These are phyloP conservation scores for Salminus brasiliensis DNA, from an alignment of 2,113 vertebrate genomes.

Conservation along the genomic window DNA sequence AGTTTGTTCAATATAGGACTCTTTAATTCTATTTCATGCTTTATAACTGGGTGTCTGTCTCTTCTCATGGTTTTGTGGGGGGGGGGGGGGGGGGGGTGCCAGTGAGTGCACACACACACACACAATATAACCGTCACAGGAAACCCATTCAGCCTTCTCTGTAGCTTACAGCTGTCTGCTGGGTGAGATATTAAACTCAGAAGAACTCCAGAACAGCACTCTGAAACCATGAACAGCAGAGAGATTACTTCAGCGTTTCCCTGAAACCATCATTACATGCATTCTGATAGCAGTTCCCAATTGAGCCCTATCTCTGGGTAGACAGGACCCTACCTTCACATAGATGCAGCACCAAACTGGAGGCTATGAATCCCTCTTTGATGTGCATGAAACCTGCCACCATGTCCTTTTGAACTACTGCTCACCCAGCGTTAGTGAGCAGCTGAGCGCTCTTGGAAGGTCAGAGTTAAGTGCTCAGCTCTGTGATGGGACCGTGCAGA, in stretches of 20 bases:
- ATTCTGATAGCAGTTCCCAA: background rate
- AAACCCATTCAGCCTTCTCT: background rate
- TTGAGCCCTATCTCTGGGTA: background rate
- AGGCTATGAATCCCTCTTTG: background rate
- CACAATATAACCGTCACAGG: constrained; percentile 5
- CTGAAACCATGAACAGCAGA: background rate
- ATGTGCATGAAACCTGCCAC: background rate
- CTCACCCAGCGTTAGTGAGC: constrained; percentile 21
- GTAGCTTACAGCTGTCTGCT: background rate
- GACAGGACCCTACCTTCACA: constrained; percentile 8
- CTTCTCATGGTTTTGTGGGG: constrained; percentile 28
- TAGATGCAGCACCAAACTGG: background rate
- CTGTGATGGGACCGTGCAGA: background rate
- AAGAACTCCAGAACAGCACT: background rate
- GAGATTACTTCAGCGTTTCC: background rate
- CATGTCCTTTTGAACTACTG: constrained; percentile 15
- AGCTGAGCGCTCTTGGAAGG: constrained; percentile 10
- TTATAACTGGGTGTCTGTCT: background rate
- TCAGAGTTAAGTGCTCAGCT: background rate
- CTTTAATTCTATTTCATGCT: constrained; percentile 10
- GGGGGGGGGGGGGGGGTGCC: no score
- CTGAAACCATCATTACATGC: background rate
- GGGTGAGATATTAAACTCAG: background rate
- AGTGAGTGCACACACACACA: constrained; percentile 35
- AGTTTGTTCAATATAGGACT: background rate